A percentile compares a stretch with the other conserved stretches of the same genome.
Evolutionary conservation across 2,888 invertebrate genomes (phyloP).

Genomic region (Buathra laborator): DNA sequence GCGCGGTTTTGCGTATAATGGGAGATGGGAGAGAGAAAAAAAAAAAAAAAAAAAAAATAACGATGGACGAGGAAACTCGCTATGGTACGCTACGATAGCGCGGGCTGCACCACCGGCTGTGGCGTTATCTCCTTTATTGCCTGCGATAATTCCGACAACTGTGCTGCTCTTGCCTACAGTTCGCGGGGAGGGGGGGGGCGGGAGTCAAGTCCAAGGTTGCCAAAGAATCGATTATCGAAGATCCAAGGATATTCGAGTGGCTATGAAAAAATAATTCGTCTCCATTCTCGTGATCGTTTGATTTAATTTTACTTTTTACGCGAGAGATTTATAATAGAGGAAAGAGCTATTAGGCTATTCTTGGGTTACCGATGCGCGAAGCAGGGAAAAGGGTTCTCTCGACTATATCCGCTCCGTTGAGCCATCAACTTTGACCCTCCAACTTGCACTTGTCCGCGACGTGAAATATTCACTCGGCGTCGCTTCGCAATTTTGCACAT

Average conservation of each 20-base stretch:
- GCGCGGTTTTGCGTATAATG: neutral
- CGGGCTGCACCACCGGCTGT: neutral
- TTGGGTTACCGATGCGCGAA: slow-evolving; percentile 58
- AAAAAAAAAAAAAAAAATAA: slow-evolving; percentile 1
- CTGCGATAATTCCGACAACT: slow-evolving; percentile 55
- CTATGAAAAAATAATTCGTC: neutral
- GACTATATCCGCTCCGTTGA: neutral
- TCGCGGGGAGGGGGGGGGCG: slow-evolving; percentile 29
- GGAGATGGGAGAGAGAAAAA: neutral
- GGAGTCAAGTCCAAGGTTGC: slow-evolving; percentile 61
- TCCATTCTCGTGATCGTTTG: neutral
- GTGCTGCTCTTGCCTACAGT: slow-evolving; percentile 5
- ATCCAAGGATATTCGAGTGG: neutral
- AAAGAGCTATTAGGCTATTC: slow-evolving; percentile 50
- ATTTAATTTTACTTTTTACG: neutral
- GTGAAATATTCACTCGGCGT: slow-evolving; percentile 53
- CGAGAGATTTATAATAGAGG: slow-evolving; percentile 56
- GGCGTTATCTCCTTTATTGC: slow-evolving; percentile 40
- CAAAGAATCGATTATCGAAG: slow-evolving; percentile 7
- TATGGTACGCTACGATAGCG: neutral
- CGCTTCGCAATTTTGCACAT: slow-evolving; percentile 40
- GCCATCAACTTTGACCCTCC: slow-evolving; percentile 59
- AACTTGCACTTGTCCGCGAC: slow-evolving; percentile 44
- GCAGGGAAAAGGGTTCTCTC: slow-evolving; percentile 26
- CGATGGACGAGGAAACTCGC: neutral